Evolutionary conservation across 1,140 invertebrate genomes (phyloP), one percentile per base, ranked within the genome.

Genomic region (Colletes latitarsis): DNA sequence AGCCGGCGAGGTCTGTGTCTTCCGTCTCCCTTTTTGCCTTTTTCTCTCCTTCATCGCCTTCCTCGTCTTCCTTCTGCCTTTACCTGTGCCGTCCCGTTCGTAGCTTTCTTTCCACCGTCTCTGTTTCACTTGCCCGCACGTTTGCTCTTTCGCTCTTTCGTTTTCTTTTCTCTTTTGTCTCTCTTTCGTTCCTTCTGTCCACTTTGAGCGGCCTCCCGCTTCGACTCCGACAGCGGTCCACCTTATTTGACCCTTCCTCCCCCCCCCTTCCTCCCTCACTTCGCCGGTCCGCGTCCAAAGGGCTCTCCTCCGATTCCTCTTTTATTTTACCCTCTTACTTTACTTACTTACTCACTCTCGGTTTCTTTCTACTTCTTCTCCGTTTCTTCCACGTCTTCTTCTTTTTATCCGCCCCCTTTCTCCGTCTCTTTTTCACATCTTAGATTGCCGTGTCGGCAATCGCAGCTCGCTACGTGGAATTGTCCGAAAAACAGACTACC

Each of bases 21-120:
- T 85, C 83, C 79, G 74, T 86, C 82, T 83, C 77, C 75, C 82
- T 86, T 83, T 87, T 86, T 87, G 77, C 81, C 82, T 86, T 81
- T 81, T 86, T 84, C 77, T 84, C 82, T 87, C 80, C 79, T 76
- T 83, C 60, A 70, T 84, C 69, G 76, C 67, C 52, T 86, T 87
- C 84, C 80, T 83, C 84, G 83, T 84, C 84, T 83, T 86, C 82
- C 77, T 81, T 57, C 72, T 85, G 70, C 83, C 84, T 82, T 67
- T 85, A 68, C 74, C 79, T 89, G 82, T 81, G 60, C 82, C 86
- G 81, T 86, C 78, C 64, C 75, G 82, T 86, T 82, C 82, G 19
- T 71, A 39, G 57, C 64, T 57, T 60, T 43, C 66, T 58, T 52
- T 53, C 41, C 14, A 12, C 17, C 67, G 66, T 63, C 58, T 52